Evolutionary conservation across 2,113 vertebrate genomes (phyloP).

Genomic region (Hemibagrus wyckioides): DNA sequence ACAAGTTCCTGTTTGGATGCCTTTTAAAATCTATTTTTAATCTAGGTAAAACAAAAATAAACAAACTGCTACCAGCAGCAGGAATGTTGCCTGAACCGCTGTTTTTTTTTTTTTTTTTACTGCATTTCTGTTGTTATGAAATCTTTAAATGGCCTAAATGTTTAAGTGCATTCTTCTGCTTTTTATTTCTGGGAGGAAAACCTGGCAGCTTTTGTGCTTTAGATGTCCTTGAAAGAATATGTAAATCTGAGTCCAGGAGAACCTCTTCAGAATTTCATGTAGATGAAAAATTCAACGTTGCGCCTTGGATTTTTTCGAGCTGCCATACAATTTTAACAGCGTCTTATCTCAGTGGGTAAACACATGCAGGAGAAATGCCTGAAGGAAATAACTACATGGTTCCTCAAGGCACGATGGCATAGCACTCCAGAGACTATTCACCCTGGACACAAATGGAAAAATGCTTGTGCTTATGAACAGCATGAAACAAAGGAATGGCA

Average conservation of each 20-base stretch:
- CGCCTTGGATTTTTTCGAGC: background rate
- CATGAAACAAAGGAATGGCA: conserved; percentile 42
- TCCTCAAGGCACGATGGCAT: conserved; percentile 17
- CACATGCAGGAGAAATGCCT: conserved; percentile 35
- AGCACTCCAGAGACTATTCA: conserved; percentile 47
- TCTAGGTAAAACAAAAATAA: background rate
- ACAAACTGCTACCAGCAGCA: background rate
- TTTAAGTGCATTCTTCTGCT: background rate
- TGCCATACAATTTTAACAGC: background rate
- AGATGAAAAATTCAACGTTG: background rate
- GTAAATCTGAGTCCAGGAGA: background rate
- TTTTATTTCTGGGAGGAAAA: background rate
- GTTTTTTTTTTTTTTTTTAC: no score
- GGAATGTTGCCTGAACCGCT: background rate
- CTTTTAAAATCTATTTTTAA: background rate
- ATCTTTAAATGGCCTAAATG: background rate
- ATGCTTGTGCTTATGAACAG: conserved; percentile 50
- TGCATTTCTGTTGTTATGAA: background rate
- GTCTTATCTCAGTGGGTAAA: conserved; percentile 28
- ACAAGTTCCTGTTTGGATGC: background rate
- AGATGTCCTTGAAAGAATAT: background rate
- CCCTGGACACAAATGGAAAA: conserved; percentile 42
- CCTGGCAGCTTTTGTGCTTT: background rate
- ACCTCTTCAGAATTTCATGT: background rate
- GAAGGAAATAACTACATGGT: conserved; percentile 35